Conservation (phyloP, 2,113 vertebrate species). For the Cavia porcellus region DNA sequence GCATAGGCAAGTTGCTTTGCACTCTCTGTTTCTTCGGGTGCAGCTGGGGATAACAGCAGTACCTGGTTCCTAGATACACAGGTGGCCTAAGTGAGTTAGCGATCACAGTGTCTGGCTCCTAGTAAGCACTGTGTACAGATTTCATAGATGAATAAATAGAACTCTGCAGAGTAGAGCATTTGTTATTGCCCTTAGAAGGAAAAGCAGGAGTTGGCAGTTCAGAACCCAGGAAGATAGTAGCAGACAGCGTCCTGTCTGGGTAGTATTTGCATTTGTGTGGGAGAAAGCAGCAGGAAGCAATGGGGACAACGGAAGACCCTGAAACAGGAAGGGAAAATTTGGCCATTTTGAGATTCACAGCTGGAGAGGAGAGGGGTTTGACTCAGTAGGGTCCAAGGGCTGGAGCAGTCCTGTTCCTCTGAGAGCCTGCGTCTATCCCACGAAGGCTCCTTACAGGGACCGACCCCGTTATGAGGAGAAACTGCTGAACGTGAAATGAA, state of each 20-base stretch:
- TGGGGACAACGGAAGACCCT: background rate
- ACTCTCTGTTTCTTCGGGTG: background rate
- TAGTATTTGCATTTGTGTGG: background rate
- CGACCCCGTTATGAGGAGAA: background rate
- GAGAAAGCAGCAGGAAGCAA: background rate
- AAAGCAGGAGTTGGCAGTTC: background rate
- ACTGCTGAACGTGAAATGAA: background rate
- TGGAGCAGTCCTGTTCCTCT: background rate
- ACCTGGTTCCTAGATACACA: background rate
- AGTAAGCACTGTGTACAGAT: background rate
- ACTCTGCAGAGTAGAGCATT: background rate
- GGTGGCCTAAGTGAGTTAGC: background rate
- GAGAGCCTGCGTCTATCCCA: background rate
- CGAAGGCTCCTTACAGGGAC: background rate
- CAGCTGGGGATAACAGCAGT: background rate
- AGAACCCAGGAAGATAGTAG: background rate
- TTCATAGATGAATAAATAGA: background rate
- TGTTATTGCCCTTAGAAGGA: background rate
- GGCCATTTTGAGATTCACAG: background rate
- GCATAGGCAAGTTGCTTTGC: background rate
- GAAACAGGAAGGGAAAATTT: background rate
- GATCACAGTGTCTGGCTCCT: background rate
- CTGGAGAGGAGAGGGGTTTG: background rate
- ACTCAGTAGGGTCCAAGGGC: background rate
- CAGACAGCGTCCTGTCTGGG: background rate